These are phyloP conservation scores for Enoplosus armatus DNA, from an alignment of 2,797 vertebrate genomes.

Conservation along the genomic window DNA sequence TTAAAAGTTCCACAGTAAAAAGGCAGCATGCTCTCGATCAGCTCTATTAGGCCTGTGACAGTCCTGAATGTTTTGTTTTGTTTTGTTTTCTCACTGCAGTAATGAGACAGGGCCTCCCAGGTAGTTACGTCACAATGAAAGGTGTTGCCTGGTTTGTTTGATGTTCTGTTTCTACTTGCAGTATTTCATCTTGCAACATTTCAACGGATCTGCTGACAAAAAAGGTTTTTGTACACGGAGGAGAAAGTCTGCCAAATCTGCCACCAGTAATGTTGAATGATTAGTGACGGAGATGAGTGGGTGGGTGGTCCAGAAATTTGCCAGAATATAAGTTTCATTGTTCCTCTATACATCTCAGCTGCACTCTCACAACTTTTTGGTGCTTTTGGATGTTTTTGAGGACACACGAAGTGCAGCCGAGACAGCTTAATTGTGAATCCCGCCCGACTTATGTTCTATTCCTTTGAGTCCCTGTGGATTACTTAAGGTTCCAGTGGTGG, in stretches of 20 bases:
- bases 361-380: background rate
- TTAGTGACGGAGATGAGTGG: background rate
- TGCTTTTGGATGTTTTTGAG: background rate
- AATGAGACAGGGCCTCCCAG: background rate
- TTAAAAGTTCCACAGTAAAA: slow-evolving; percentile 18
- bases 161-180: no score
- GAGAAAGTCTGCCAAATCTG: background rate
- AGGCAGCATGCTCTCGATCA: slow-evolving; percentile 22
- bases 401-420: slow-evolving; percentile 5
- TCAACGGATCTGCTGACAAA: background rate
- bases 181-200: background rate
- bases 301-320: background rate
- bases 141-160: background rate
- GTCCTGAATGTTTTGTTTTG: background rate
- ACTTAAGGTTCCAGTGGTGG: slow-evolving; percentile 28
- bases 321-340: background rate
- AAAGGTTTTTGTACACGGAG: background rate
- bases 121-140: background rate
- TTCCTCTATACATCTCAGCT: background rate
- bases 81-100: background rate
- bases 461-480: slow-evolving; percentile 16
- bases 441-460: slow-evolving; percentile 15
- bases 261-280: background rate
- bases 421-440: slow-evolving; percentile 6
- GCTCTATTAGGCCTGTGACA: slow-evolving; percentile 17